phyloP scores from a whole-genome alignment of 2,113 vertebrate genomes.

The Myiagra hebetior region DNA sequence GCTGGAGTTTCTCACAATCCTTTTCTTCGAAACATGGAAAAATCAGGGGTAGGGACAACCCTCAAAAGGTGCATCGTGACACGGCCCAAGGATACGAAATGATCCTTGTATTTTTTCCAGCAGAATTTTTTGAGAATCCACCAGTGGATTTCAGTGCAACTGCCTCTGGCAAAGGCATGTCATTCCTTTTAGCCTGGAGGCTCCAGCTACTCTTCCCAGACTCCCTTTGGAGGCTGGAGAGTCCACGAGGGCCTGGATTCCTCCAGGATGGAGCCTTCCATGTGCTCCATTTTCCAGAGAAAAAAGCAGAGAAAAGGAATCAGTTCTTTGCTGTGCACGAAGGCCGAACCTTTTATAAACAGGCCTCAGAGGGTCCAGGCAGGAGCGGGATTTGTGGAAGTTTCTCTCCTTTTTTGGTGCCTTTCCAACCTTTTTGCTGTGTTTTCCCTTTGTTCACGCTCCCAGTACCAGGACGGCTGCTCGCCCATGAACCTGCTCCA shows the following conservation, averaged over 20 bases:
- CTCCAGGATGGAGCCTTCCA: background rate
- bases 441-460: background rate
- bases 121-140: background rate
- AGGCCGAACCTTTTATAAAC: background rate
- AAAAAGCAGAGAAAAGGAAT: background rate
- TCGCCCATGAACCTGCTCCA: background rate
- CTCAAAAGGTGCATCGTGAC: background rate
- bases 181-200: background rate
- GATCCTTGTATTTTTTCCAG: background rate
- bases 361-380: fast-evolving
- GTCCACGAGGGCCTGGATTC: fast-evolving
- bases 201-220: background rate
- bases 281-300: background rate
- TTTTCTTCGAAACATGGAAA: background rate
- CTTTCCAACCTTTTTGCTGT: background rate
- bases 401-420: background rate
- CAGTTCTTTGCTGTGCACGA: background rate
- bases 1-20: background rate
- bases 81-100: background rate
- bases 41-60: background rate
- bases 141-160: fast-evolving
- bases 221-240: background rate
- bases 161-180: background rate
- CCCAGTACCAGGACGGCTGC: background rate
- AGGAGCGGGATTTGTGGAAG: background rate